A percentile compares a stretch with the other conserved stretches of the same genome.
Evolutionary conservation across 1,140 invertebrate genomes (phyloP).

Genomic region (Caenorhabditis brenneri): DNA sequence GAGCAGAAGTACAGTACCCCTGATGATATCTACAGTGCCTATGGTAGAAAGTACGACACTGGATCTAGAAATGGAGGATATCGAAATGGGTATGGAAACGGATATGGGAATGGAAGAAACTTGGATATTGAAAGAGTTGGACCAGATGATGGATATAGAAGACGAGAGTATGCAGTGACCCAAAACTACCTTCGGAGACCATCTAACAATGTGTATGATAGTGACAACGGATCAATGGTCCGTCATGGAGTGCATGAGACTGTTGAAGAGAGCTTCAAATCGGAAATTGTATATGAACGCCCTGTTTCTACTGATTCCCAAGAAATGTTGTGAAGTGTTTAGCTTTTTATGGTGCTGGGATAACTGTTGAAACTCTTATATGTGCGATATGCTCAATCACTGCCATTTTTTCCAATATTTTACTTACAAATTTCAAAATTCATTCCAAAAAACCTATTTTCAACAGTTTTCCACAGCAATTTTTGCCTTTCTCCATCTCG

Average conservation of each 20-base stretch:
- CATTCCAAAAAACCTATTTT: too few species aligned
- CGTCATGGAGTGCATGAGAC: constrained; percentile 65
- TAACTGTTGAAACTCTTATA: not conserved
- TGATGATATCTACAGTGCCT: constrained; percentile 50
- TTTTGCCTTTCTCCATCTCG: constrained; percentile 13
- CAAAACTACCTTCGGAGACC: constrained; percentile 20
- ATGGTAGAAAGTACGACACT: constrained; percentile 46
- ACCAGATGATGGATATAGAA: constrained; percentile 28
- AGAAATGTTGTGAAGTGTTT: constrained; percentile 52
- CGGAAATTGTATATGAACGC: constrained; percentile 64
- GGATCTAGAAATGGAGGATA: constrained; percentile 34
- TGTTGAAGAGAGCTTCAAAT: constrained; percentile 68
- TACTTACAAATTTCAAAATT: too few species aligned
- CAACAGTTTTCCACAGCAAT: not conserved
- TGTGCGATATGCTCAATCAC: constrained; percentile 12
- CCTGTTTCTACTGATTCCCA: constrained; percentile 54
- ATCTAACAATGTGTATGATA: constrained; percentile 37
- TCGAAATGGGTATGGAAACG: constrained; percentile 3
- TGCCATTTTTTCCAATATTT: not conserved
- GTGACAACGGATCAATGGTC: constrained; percentile 34
- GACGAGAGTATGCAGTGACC: not conserved
- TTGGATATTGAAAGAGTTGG: constrained; percentile 8
- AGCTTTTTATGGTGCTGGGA: not conserved
- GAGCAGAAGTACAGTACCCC: constrained; percentile 54
- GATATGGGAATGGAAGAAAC: constrained; percentile 41